phyloP scores from a whole-genome alignment of 2,888 invertebrate genomes.

The Tromatobia lineatoria region DNA sequence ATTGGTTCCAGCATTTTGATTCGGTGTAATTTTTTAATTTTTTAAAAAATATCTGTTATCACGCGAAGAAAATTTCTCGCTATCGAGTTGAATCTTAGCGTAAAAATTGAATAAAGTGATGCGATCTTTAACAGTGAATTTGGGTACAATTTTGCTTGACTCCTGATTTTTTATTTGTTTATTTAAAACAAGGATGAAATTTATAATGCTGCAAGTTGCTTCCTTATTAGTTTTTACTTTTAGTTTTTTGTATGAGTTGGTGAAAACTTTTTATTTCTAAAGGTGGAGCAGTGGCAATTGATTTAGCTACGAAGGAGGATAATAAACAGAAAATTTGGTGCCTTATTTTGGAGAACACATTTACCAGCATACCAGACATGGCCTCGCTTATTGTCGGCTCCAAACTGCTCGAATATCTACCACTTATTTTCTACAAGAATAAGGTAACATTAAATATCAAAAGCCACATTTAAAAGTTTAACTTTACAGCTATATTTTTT shows the following conservation, averaged over 20 bases:
- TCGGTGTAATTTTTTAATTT: too few relatives aligned
- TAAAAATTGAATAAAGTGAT: too few relatives aligned
- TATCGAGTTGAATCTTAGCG: too few relatives aligned
- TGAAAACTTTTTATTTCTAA: conserved; percentile 49
- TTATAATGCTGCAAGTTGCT: too few relatives aligned
- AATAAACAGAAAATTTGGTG: conserved; percentile 94
- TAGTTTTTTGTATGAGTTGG: neutral
- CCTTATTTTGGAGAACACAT: conserved; percentile 97
- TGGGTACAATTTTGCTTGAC: too few relatives aligned
- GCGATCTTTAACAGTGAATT: too few relatives aligned
- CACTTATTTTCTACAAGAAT: conserved; percentile 95
- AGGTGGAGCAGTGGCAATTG: conserved; percentile 97
- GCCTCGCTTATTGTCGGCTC: conserved; percentile 93
- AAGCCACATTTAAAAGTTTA: conserved; percentile 7
- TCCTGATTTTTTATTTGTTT: too few relatives aligned
- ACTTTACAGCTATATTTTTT: too few relatives aligned
- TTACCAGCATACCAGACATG: conserved; percentile 97
- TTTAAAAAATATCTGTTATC: too few relatives aligned
- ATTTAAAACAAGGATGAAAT: too few relatives aligned
- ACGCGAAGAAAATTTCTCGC: too few relatives aligned
- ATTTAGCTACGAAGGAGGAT: conserved; percentile 92
- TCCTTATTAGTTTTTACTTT: neutral
- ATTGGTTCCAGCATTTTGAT: too few relatives aligned
- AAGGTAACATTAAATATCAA: conserved; percentile 88
- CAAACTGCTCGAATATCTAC: conserved; percentile 91